Evolutionary conservation across 1,140 invertebrate species (phyloP), one percentile per base, ranked within the genome.

Genomic region (Rhyacophila brunnea): DNA sequence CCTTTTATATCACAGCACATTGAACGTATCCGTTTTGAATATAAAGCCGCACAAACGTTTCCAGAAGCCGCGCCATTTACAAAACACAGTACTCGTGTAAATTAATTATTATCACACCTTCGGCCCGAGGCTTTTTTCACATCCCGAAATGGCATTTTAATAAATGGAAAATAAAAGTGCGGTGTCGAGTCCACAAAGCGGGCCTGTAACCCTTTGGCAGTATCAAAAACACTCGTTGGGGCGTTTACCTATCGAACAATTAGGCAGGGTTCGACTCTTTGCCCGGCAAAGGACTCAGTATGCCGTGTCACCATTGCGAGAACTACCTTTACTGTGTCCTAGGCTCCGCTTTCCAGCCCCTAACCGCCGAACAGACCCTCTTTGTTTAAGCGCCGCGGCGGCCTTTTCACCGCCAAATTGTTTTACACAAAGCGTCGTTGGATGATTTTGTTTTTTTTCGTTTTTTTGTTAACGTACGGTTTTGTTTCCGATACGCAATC

Each of bases 201-300:
- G 43, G 17, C 49, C 48, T n/a, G n/a, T n/a, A n/a, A 38, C 34
- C 38, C 36, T 47, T 52, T 50, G 15, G 15, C 42, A 18, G 35
- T 60, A 60, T 60, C 58, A 60, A 42, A 54, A 60, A 54, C 58
- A 60, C 58, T 54, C 58, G 49, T 44, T 28, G 18, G 46, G 20
- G 54, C 35, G 4, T 20, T 17, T 45, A 43, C 6, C 43, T 32
- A 53, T 60, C 58, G 58, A 54, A 60, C 58, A 52, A 60, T 60
- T 54, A 54, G 43, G 44, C 44, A 45, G 43, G 23, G 9, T 28
- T 28, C 23, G 23, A 51, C 51, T 52, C 13, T 53, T 28, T 35
- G 18, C 20, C 48, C n/a, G 36, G 32, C 35, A 35, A 13, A 13
- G 15, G 32, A 38, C 14, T 20, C 15, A 38, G 4, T 28, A 3